A percentile compares a stretch with the other conserved stretches of the same genome.
Conservation (phyloP, 2,888 invertebrate genomes). For the Morpho helenor region DNA sequence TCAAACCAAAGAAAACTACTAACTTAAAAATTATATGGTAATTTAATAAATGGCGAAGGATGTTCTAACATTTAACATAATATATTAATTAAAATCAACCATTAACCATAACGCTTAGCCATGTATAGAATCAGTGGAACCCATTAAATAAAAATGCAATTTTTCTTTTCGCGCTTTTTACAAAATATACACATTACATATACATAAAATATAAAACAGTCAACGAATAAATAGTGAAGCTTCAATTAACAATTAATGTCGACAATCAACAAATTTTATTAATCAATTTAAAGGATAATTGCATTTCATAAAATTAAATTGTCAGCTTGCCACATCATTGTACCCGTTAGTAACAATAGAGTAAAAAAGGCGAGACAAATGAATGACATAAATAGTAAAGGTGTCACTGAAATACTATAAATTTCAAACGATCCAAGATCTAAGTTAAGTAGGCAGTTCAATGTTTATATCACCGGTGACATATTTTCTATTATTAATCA, state of each 20-base stretch:
- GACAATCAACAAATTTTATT: too few species aligned
- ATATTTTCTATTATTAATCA: slow-evolving; percentile 27
- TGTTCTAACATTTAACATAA: too few species aligned
- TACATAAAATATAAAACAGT: not conserved
- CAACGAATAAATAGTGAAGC: slow-evolving; percentile 4
- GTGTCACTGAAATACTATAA: slow-evolving; percentile 17
- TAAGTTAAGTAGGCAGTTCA: slow-evolving; percentile 15
- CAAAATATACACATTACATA: too few species aligned
- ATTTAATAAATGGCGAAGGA: too few species aligned
- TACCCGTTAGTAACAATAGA: slow-evolving; percentile 10
- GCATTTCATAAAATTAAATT: slow-evolving; percentile 15
- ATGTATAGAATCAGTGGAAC: too few species aligned
- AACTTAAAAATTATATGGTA: too few species aligned
- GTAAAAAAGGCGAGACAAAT: slow-evolving; percentile 9
- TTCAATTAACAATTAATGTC: slow-evolving; percentile 1
- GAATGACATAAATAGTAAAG: slow-evolving; percentile 9
- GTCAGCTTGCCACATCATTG: slow-evolving; percentile 20
- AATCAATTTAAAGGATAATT: slow-evolving; percentile 9
- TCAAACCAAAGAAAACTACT: too few species aligned
- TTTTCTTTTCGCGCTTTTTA: too few species aligned
- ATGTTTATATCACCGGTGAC: slow-evolving; percentile 25
- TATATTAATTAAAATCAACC: too few species aligned
- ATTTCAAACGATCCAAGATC: slow-evolving; percentile 10
- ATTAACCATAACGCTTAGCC: too few species aligned
- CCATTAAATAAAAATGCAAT: too few species aligned